Evolutionary conservation across 2,888 invertebrate species (phyloP).

Genomic region (Carpatolechia fugitivella): DNA sequence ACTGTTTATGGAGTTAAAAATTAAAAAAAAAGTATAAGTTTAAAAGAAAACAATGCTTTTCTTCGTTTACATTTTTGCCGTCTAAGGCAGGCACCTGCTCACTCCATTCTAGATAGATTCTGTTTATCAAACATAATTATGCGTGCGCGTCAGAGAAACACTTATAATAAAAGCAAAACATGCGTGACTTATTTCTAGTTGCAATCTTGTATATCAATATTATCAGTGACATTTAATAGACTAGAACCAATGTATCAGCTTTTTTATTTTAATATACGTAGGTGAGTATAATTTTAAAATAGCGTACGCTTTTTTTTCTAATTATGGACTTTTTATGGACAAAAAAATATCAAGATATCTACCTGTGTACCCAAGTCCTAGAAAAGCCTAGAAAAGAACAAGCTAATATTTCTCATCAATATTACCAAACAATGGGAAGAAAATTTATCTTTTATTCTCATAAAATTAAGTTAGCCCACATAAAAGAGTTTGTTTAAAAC

Average conservation of each 20-base stretch:
- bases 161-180: slow-evolving; percentile 39
- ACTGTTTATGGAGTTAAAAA: too few relatives aligned
- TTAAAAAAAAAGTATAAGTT: background rate
- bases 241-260: too few relatives aligned
- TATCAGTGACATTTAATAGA: too few relatives aligned
- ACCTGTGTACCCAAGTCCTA: background rate
- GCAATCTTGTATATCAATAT: too few relatives aligned
- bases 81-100: slow-evolving; percentile 44
- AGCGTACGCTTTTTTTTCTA: too few relatives aligned
- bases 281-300: background rate
- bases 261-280: background rate
- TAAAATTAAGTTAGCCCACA: slow-evolving; percentile 74
- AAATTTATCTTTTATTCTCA: slow-evolving; percentile 68
- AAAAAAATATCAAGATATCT: background rate
- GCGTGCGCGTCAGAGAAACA: slow-evolving; percentile 51
- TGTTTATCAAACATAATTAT: slow-evolving; percentile 58
- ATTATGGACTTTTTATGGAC: too few relatives aligned
- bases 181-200: slow-evolving; percentile 48
- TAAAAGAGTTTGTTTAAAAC: slow-evolving; percentile 79
- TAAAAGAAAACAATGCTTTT: slow-evolving; percentile 19
- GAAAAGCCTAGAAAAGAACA: slow-evolving; percentile 31
- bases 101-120: slow-evolving; percentile 33
- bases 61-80: slow-evolving; percentile 30
- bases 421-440: slow-evolving; percentile 52
- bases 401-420: slow-evolving; percentile 46